Evolutionary conservation across 2,797 vertebrate species (phyloP).

Genomic region (Cryptoblepharus egeriae): DNA sequence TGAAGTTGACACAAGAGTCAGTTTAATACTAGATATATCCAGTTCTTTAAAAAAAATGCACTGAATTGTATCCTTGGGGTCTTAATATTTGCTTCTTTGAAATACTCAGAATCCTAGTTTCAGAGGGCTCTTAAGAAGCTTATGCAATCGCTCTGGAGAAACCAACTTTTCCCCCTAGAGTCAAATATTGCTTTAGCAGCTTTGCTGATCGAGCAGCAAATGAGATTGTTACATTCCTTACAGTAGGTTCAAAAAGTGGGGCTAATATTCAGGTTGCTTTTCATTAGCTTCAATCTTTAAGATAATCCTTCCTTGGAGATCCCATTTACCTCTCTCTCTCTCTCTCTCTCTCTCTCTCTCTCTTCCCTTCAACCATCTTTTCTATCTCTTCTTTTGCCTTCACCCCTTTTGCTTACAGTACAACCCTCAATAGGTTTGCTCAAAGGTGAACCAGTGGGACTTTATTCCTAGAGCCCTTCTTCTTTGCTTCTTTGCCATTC

Average conservation of each 20-base stretch:
- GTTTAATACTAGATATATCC: constrained; percentile 16
- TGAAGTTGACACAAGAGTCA: constrained; percentile 14
- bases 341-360: too few species aligned
- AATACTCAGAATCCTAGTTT: constrained; percentile 24
- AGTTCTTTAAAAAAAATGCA: not conserved
- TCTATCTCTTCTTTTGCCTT: not conserved
- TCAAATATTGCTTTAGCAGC: constrained; percentile 19
- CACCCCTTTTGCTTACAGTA: not conserved
- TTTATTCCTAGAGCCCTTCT: not conserved
- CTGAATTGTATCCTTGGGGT: not conserved
- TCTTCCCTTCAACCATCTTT: not conserved
- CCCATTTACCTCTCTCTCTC: not conserved
- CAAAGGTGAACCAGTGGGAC: not conserved
- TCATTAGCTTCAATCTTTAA: not conserved
- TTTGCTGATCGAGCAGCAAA: constrained; percentile 1
- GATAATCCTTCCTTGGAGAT: not conserved
- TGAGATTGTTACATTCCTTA: not conserved
- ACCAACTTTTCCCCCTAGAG: constrained; percentile 11
- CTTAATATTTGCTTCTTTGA: constrained; percentile 25
- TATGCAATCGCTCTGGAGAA: constrained; percentile 11
- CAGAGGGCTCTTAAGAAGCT: constrained; percentile 19
- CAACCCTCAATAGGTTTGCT: not conserved
- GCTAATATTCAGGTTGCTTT: constrained; percentile 23
- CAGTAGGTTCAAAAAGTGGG: not conserved
- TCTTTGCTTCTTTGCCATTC: too few species aligned